A percentile compares a stretch with the other conserved stretches of the same genome.
Evolutionary conservation across 2,113 vertebrate genomes (phyloP).

Genomic region (Meleagris gallopavo): DNA sequence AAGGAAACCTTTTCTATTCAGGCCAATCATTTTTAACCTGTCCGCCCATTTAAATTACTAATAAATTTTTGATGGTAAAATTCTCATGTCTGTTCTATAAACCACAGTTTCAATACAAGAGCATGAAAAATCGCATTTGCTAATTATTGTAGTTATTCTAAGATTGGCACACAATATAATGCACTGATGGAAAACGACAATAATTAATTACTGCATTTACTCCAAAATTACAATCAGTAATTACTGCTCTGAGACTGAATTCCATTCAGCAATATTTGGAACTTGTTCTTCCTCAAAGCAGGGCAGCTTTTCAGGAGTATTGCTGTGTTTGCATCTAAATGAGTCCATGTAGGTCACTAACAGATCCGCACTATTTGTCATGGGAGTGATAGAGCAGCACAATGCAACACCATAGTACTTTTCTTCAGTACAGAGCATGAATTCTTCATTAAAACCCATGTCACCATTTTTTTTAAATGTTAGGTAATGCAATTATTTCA

Average conservation of each 20-base stretch:
- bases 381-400: constrained; percentile 46
- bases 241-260: constrained; percentile 68
- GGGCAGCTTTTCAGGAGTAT: constrained; percentile 59
- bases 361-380: background rate
- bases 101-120: constrained; percentile 7
- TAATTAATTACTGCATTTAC: constrained; percentile 74
- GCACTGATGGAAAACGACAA: constrained; percentile 71
- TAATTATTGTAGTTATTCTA: constrained; percentile 70
- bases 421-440: background rate
- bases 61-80: constrained; percentile 45
- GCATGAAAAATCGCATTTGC: constrained; percentile 61
- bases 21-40: background rate
- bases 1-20: background rate
- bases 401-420: background rate
- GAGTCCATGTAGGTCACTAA: constrained; percentile 57
- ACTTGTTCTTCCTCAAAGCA: constrained; percentile 55
- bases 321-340: constrained; percentile 67
- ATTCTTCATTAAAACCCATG: constrained; percentile 20
- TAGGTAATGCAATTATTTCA: constrained; percentile 9
- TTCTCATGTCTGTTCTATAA: constrained; percentile 23
- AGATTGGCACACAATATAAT: constrained; percentile 73
- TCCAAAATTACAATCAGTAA: constrained; percentile 75
- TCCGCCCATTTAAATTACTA: constrained; percentile 35
- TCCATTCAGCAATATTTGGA: constrained; percentile 71
- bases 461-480: background rate